A percentile compares a stretch with the other conserved stretches of the same genome.
These are phyloP conservation scores for Ischnus inquisitorius DNA, from an alignment of 2,888 invertebrate species.

Conservation along the genomic window DNA sequence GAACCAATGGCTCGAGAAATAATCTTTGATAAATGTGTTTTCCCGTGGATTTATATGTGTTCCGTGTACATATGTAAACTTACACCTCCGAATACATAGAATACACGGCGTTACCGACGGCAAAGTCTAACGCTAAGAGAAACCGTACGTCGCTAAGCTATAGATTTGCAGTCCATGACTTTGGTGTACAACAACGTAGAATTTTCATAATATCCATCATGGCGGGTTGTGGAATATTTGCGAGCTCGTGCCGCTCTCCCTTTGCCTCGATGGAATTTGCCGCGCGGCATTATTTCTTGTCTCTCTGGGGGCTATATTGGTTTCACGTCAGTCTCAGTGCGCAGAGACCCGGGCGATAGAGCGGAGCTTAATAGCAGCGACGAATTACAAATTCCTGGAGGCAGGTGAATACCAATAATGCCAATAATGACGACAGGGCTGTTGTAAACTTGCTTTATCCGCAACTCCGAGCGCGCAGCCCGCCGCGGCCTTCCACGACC, in stretches of 20 bases:
- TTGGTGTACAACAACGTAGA: background rate
- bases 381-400: slow-evolving; percentile 55
- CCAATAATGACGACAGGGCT: background rate
- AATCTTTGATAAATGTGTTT: slow-evolving; percentile 64
- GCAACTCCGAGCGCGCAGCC: background rate
- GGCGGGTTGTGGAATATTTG: background rate
- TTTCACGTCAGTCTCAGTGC: slow-evolving; percentile 1
- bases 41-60: slow-evolving; percentile 36
- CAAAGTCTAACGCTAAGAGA: background rate
- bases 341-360: background rate
- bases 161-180: background rate
- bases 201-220: slow-evolving; percentile 21
- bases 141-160: background rate
- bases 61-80: background rate
- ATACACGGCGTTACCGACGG: background rate
- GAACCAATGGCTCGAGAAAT: slow-evolving; percentile 56
- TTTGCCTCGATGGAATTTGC: slow-evolving; percentile 21
- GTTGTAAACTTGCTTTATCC: background rate
- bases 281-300: slow-evolving; percentile 20
- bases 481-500: background rate
- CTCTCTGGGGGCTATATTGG: slow-evolving; percentile 18
- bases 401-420: slow-evolving; percentile 39
- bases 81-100: slow-evolving; percentile 1
- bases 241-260: background rate
- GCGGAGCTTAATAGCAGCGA: slow-evolving; percentile 24